Percentiles rank a stretch among this genome's conserved stretches.
Evolutionary conservation across 2,888 invertebrate species (phyloP).

Genomic region (Eustalomyia histrio): DNA sequence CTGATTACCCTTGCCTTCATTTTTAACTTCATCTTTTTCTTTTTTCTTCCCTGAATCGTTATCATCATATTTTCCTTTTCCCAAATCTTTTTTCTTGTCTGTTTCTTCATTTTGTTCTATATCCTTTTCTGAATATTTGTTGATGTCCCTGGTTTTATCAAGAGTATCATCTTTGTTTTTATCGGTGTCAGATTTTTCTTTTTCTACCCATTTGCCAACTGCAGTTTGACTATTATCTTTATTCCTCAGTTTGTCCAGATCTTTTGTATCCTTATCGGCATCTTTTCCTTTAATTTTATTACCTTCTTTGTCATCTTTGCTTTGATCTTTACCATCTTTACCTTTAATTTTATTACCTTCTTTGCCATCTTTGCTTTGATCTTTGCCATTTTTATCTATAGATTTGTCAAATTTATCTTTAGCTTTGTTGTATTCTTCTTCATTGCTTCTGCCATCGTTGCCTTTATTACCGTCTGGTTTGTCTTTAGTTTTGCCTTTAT

Average conservation of each 20-base stretch:
- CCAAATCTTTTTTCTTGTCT: conserved; percentile 12
- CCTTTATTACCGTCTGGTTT: background rate
- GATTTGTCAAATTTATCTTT: background rate
- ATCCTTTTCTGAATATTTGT: background rate
- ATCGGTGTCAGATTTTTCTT: background rate
- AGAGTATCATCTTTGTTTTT: background rate
- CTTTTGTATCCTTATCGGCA: background rate
- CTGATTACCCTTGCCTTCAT: background rate
- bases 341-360: background rate
- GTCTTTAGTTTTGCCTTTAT: conserved; percentile 9
- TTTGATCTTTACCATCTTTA: background rate
- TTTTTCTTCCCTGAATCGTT: conserved; percentile 19
- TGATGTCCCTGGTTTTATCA: background rate
- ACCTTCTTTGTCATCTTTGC: conserved; percentile 8
- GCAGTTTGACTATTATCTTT: conserved; percentile 4
- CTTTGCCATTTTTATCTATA: background rate
- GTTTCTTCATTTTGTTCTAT: conserved; percentile 20
- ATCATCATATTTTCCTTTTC: background rate
- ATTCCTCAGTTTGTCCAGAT: background rate
- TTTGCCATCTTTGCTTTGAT: background rate
- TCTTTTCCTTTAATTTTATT: background rate
- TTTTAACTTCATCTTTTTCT: background rate
- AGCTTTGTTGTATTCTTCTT: background rate
- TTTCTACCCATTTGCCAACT: background rate
- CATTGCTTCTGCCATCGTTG: too few relatives aligned